phyloP scores from a whole-genome alignment of 2,113 vertebrate genomes.

The Ivindomyrus marchei region DNA sequence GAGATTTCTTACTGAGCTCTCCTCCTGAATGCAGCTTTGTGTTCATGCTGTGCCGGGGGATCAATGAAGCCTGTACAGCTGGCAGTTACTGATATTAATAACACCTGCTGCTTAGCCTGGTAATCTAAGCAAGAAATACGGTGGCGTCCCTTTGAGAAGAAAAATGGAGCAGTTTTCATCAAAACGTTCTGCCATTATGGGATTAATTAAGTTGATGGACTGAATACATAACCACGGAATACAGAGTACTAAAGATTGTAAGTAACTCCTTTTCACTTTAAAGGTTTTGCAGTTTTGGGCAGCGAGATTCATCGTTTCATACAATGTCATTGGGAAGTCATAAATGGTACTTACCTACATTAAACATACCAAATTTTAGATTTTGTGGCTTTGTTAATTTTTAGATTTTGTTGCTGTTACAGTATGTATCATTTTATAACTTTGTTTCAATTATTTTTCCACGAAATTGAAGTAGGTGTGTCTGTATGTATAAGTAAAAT shows the following conservation, averaged over 20 bases:
- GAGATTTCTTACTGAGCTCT: conserved; percentile 44
- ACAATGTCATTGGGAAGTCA: background rate
- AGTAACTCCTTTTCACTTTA: background rate
- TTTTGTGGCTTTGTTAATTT: too few species aligned
- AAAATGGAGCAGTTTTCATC: background rate
- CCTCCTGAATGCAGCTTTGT: conserved; percentile 43
- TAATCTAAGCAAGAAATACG: conserved; percentile 13
- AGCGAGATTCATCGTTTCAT: background rate
- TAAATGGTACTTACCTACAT: background rate
- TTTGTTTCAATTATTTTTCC: background rate
- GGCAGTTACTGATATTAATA: conserved; percentile 48
- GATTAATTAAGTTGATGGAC: conserved; percentile 3
- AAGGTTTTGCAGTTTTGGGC: background rate
- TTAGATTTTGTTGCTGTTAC: background rate
- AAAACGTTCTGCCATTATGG: background rate
- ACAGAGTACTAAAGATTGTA: background rate
- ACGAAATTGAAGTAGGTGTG: background rate
- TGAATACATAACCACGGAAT: background rate
- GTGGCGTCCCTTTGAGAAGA: background rate
- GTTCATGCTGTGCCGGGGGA: conserved; percentile 43
- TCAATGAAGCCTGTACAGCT: conserved; percentile 47
- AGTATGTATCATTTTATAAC: background rate
- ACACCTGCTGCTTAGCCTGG: conserved; percentile 54
- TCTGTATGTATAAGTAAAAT: background rate
- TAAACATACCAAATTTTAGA: background rate